These are phyloP conservation scores for Thumatha senex DNA, from an alignment of 2,888 invertebrate genomes.

Conservation along the genomic window DNA sequence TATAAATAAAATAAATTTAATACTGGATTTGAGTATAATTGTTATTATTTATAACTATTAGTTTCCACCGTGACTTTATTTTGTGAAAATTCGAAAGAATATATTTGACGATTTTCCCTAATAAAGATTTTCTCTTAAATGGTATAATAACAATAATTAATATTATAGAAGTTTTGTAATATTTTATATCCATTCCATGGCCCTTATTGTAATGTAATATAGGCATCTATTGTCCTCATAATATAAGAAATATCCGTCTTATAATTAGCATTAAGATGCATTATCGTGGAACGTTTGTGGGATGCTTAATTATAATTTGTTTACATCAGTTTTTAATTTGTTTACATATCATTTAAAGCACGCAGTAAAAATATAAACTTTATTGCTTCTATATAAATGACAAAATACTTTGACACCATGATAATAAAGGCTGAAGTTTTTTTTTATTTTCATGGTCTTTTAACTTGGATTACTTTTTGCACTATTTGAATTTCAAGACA, in stretches of 20 bases:
- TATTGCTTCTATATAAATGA: too few relatives aligned
- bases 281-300: constrained; percentile 30
- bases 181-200: constrained; percentile 80
- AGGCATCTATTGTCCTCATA: constrained; percentile 73
- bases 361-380: neutral
- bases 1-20: constrained; percentile 48
- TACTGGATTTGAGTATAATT: constrained; percentile 56
- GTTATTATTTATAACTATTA: constrained; percentile 58
- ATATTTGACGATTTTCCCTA: constrained; percentile 19
- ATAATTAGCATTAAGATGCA: constrained; percentile 68
- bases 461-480: too few relatives aligned
- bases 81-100: constrained; percentile 18
- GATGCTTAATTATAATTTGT: constrained; percentile 1
- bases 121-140: constrained; percentile 24
- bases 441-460: too few relatives aligned
- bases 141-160: constrained; percentile 31
- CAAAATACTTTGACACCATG: too few relatives aligned
- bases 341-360: too few relatives aligned
- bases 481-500: too few relatives aligned
- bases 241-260: constrained; percentile 77
- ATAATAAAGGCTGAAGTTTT: too few relatives aligned
- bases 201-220: constrained; percentile 71
- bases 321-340: constrained; percentile 6
- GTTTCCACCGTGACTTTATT: constrained; percentile 31
- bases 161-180: constrained; percentile 64